Evolutionary conservation across 1,140 invertebrate genomes (phyloP).

Genomic region (Platyura marginata): DNA sequence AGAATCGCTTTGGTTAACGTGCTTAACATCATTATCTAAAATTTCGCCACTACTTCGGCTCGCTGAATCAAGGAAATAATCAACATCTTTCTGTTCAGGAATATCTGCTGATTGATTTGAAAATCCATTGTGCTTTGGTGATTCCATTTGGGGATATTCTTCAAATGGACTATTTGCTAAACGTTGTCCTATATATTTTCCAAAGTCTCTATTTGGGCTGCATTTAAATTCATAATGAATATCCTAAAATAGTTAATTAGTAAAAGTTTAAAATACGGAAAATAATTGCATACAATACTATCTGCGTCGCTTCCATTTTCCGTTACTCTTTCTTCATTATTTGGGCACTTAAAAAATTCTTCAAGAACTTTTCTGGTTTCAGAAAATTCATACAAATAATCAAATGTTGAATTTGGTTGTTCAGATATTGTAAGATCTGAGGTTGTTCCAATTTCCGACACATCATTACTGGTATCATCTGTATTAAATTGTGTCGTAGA

Average conservation of each 20-base stretch:
- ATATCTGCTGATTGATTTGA: neutral
- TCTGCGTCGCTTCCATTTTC: constrained; percentile 16
- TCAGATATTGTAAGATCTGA: constrained; percentile 21
- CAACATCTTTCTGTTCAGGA: constrained; percentile 12
- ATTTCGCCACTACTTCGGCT: constrained; percentile 21
- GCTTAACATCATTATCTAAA: constrained; percentile 18
- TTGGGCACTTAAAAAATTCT: constrained; percentile 74
- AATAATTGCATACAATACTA: constrained; percentile 12
- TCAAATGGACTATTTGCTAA: constrained; percentile 11
- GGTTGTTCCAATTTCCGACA: constrained; percentile 23
- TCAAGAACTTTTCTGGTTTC: constrained; percentile 79
- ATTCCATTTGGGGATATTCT: neutral
- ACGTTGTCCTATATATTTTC: constrained; percentile 18
- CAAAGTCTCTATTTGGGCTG: neutral
- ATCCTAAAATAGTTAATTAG: neutral
- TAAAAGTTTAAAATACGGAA: too few species aligned
- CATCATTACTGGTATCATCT: constrained; percentile 23
- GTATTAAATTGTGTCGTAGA: constrained; percentile 12
- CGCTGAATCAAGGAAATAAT: constrained; percentile 21
- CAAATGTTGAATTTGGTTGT: constrained; percentile 35
- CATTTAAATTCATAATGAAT: neutral
- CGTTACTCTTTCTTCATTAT: constrained; percentile 18
- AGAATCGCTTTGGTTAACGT: constrained; percentile 16
- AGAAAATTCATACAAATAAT: constrained; percentile 79
- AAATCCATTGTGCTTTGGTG: neutral